These are phyloP conservation scores for Antrozous pallidus DNA, from an alignment of 2,797 vertebrate genomes.

Conservation along the genomic window DNA sequence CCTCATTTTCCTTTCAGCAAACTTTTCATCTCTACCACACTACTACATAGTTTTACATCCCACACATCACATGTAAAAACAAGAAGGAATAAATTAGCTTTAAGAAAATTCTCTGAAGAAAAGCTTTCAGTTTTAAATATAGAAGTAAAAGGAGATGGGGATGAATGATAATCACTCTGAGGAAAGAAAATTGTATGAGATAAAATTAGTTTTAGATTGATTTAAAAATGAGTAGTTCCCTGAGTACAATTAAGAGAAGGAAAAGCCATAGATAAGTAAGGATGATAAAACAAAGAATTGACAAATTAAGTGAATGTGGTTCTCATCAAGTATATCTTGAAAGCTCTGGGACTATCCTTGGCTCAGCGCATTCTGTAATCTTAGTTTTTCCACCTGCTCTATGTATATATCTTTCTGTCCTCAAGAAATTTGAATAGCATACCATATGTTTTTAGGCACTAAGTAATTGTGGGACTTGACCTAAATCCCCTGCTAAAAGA, in stretches of 20 bases:
- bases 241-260: background rate
- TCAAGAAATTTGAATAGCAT: background rate
- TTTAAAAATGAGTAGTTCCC: background rate
- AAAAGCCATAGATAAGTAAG: background rate
- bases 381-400: background rate
- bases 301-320: background rate
- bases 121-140: background rate
- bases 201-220: slow-evolving; percentile 15
- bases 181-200: background rate
- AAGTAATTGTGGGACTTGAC: background rate
- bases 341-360: background rate
- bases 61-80: background rate
- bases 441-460: background rate
- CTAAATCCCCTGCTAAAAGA: background rate
- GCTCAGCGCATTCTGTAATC: background rate
- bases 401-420: background rate
- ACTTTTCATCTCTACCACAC: background rate
- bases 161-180: background rate
- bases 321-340: background rate
- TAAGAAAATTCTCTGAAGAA: background rate
- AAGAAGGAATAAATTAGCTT: background rate
- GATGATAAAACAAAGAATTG: background rate
- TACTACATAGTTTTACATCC: background rate
- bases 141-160: background rate
- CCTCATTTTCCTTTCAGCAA: background rate